phyloP scores from a whole-genome alignment of 2,113 vertebrate species.

The Nymphicus hollandicus region DNA sequence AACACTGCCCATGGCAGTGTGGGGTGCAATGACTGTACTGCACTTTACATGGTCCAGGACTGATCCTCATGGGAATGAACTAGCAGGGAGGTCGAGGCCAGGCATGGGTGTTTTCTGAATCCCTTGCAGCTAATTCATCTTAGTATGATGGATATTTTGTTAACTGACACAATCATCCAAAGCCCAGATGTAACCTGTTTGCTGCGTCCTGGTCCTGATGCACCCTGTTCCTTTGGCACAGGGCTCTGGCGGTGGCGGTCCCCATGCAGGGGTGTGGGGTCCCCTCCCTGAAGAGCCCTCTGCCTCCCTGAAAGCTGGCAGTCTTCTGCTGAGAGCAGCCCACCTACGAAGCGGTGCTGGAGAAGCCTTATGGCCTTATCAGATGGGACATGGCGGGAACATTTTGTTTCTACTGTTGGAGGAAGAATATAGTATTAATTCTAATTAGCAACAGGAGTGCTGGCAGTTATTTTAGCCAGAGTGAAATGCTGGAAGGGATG shows the following conservation, averaged over 20 bases:
- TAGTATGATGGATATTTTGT: fast-evolving
- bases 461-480: not conserved
- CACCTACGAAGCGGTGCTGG: not conserved
- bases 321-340: not conserved
- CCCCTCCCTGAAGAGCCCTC: not conserved
- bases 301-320: not conserved
- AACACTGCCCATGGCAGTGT: not conserved
- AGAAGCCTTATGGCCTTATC: not conserved
- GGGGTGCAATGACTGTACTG: fast-evolving
- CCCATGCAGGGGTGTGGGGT: fast-evolving
- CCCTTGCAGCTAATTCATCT: not conserved
- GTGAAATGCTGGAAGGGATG: not conserved
- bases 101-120: not conserved
- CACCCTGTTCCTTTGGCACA: fast-evolving
- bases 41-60: fast-evolving
- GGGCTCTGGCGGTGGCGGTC: not conserved
- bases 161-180: not conserved
- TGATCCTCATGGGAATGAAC: not conserved
- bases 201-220: fast-evolving
- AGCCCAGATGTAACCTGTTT: fast-evolving
- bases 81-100: fast-evolving
- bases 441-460: not conserved
- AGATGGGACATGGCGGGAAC: not conserved
- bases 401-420: not conserved
- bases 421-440: not conserved